phyloP scores from a whole-genome alignment of 2,888 invertebrate species.

The Netelia virgata region DNA sequence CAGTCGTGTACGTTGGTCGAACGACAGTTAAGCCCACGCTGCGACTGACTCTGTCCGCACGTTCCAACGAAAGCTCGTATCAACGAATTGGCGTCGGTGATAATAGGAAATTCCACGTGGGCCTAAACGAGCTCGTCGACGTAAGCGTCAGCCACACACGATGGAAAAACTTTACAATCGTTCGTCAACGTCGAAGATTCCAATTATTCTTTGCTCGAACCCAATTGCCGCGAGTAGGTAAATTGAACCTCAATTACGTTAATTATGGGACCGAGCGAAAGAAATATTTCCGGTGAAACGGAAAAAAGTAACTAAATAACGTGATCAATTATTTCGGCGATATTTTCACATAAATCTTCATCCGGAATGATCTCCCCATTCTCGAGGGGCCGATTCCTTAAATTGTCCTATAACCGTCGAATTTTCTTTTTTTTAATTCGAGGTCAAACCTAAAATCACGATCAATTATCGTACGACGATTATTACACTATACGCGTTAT shows the following conservation, averaged over 20 bases:
- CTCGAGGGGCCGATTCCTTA: background rate
- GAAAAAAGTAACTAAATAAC: background rate
- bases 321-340: background rate
- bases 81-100: slow-evolving; percentile 62
- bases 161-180: slow-evolving; percentile 57
- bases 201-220: slow-evolving; percentile 49
- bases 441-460: background rate
- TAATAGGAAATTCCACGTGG: slow-evolving; percentile 63
- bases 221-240: slow-evolving; percentile 39
- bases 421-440: background rate
- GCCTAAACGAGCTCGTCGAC: slow-evolving; percentile 28
- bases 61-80: slow-evolving; percentile 58
- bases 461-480: background rate
- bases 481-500: background rate
- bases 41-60: slow-evolving; percentile 8
- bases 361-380: background rate
- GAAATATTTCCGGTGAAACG: background rate
- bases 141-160: slow-evolving; percentile 36
- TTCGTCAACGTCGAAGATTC: slow-evolving; percentile 27
- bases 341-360: background rate
- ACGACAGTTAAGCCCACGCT: slow-evolving; percentile 53
- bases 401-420: background rate
- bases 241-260: slow-evolving; percentile 42
- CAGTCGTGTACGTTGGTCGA: slow-evolving; percentile 38
- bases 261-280: slow-evolving; percentile 22